A percentile compares a stretch with the other conserved stretches of the same genome.
These are phyloP conservation scores for Andricus grossulariae DNA, from an alignment of 1,140 invertebrate species.

Conservation along the genomic window DNA sequence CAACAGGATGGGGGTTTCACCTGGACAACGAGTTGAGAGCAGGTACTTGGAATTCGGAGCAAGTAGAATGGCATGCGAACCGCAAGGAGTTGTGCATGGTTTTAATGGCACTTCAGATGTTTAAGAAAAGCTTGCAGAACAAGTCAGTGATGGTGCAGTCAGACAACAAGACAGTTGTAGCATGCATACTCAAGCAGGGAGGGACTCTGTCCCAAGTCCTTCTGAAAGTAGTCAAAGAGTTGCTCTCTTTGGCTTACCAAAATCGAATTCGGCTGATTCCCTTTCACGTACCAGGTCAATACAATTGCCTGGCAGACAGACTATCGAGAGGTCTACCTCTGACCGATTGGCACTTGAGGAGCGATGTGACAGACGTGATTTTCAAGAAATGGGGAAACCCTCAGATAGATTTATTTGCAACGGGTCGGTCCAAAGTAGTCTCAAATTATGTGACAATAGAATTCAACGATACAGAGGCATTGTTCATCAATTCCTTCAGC, in stretches of 20 bases:
- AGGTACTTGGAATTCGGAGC: slow-evolving; percentile 49
- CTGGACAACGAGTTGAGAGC: slow-evolving; percentile 45
- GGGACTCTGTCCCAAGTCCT: slow-evolving; percentile 42
- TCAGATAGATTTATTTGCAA: slow-evolving; percentile 45
- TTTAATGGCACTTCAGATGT: slow-evolving; percentile 46
- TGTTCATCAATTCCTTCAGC: slow-evolving; percentile 26
- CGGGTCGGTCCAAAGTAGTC: slow-evolving; percentile 38
- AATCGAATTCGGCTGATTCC: slow-evolving; percentile 33
- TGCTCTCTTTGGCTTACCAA: too few relatives aligned
- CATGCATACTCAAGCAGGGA: slow-evolving; percentile 52
- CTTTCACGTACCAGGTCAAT: slow-evolving; percentile 48
- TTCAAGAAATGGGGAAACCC: slow-evolving; percentile 43
- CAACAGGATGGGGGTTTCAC: slow-evolving; percentile 57
- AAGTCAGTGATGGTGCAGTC: slow-evolving; percentile 55
- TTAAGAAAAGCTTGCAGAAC: slow-evolving; percentile 40
- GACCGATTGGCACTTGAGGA: too few relatives aligned
- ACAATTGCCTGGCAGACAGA: slow-evolving; percentile 52
- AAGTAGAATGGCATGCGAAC: slow-evolving; percentile 56
- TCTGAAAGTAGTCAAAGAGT: too few relatives aligned
- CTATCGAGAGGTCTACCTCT: too few relatives aligned
- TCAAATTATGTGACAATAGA: slow-evolving; percentile 39
- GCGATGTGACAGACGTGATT: too few relatives aligned
- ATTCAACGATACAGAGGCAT: slow-evolving; percentile 21
- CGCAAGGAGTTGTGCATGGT: slow-evolving; percentile 61
- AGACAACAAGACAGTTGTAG: slow-evolving; percentile 62